Evolutionary conservation across 2,888 invertebrate species (phyloP), one percentile per base, ranked within the genome.

Genomic region (Linnaemya tessellans): DNA sequence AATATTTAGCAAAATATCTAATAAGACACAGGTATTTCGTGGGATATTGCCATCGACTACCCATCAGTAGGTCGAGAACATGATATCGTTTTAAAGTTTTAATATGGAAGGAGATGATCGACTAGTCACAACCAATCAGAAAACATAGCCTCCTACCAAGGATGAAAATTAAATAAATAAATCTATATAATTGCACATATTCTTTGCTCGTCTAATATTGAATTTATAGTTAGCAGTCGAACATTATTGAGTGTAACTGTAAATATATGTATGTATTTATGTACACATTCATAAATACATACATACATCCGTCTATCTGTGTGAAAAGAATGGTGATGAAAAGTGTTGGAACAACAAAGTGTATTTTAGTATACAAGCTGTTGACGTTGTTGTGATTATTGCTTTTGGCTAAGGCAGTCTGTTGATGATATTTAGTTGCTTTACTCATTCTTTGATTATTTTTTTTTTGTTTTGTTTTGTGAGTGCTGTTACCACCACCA

Each of bases 401-500:
- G 80, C 73, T 58, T 73, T 62, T 62, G 46, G 46, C 46, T 38
- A 75, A 62, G 62, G 67, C 67, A 67, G 74, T 51, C 74, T 73
- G 73, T 65, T 80, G 80, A 49, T 65, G 54, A 35, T 56, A 22
- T 78, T 67, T 58, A 58, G n/a, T 46, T 49, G 20, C 43, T 56
- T 18, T 43, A 54, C 54, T 56, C 43, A 46, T 13, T 71, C 43
- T 43, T 22, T 43, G 13, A 41, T 9, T 41, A 41, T 41, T 41
- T 41, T 41, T 41, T 41, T 38, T 38, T 38, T 5, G 35, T 46
- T 62, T 54, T 49, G 18, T 70, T 25, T 71, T 46, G 35, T 77
- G 43, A 68, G 81, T 81, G 82, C 80, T 82, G 71, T 82, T 84
- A 78, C 84, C 80, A 77, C 71, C 75, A 80, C 67, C 73, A 88